These are phyloP conservation scores for Catagonus wagneri DNA, from an alignment of 2,113 vertebrate genomes.

Conservation along the genomic window DNA sequence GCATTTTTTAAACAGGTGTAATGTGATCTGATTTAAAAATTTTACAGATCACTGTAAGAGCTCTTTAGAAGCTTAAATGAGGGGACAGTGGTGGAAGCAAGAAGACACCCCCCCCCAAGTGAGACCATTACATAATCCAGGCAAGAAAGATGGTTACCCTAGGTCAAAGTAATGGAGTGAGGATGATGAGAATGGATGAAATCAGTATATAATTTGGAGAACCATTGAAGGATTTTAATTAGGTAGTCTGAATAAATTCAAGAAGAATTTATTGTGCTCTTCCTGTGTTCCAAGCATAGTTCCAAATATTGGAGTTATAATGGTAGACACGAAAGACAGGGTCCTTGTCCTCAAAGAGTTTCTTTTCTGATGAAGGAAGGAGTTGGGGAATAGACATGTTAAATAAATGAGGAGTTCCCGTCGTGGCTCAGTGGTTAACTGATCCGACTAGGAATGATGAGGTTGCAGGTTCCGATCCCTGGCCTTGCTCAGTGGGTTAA, in stretches of 20 bases:
- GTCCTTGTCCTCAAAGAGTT: not conserved
- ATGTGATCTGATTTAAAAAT: not conserved
- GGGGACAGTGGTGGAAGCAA: not conserved
- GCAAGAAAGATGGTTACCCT: not conserved
- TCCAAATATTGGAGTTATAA: not conserved
- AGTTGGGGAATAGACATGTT: not conserved
- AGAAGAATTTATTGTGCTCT: not conserved
- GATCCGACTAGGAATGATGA: no score
- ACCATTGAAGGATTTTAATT: not conserved
- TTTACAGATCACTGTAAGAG: not conserved
- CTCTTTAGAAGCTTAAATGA: not conserved
- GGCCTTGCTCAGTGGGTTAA: no score
- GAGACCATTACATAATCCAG: not conserved
- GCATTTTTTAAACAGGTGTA: not conserved
- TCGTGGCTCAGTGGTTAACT: no score
- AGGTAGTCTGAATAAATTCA: not conserved
- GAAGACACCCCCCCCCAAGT: not conserved
- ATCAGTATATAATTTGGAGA: not conserved
- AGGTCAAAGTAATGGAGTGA: not conserved
- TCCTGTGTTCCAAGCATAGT: not conserved
- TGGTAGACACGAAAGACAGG: not conserved
- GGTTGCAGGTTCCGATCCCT: no score
- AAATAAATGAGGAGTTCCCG: no score
- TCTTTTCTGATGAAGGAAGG: not conserved
- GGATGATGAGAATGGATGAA: not conserved